Evolutionary conservation across 2,797 vertebrate species (phyloP).

Genomic region (Craterocephalus amniculus): DNA sequence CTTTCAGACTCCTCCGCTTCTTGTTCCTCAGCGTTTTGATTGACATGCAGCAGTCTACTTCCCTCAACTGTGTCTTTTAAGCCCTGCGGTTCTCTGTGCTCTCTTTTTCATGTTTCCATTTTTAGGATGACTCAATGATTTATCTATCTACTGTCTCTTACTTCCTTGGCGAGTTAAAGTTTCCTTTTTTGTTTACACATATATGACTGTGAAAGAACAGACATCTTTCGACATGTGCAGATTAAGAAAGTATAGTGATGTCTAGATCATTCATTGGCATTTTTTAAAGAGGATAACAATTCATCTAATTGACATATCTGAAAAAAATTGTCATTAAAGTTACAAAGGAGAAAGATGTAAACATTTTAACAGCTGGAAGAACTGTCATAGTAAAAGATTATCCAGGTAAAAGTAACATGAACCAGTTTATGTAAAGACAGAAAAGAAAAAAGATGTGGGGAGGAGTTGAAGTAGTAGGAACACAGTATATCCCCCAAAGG

Average conservation of each 20-base stretch:
- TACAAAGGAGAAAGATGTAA: neutral
- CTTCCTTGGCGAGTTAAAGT: slow-evolving; percentile 56
- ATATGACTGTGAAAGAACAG: slow-evolving; percentile 15
- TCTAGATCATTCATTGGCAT: slow-evolving; percentile 6
- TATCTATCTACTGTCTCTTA: slow-evolving; percentile 59
- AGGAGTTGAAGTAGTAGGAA: neutral
- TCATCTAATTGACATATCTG: neutral
- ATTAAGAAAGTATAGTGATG: slow-evolving; percentile 1
- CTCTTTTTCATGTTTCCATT: slow-evolving; percentile 73
- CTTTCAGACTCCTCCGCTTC: slow-evolving; percentile 77
- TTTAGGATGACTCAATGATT: slow-evolving; percentile 73
- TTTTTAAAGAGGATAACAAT: neutral
- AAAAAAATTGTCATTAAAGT: neutral
- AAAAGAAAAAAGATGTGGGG: slow-evolving; percentile 6
- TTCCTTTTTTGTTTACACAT: slow-evolving; percentile 49
- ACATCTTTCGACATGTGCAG: slow-evolving; percentile 9
- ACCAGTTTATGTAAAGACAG: neutral
- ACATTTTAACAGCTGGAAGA: neutral
- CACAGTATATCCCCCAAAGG: neutral
- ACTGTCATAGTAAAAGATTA: slow-evolving; percentile 12
- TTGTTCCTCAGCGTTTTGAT: slow-evolving; percentile 77
- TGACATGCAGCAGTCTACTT: slow-evolving; percentile 79
- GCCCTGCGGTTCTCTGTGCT: slow-evolving; percentile 66
- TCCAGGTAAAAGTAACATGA: neutral
- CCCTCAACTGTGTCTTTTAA: slow-evolving; percentile 75